Percentiles rank a stretch among this genome's conserved stretches.
These are phyloP conservation scores for Thumatha senex DNA, from an alignment of 2,888 invertebrate genomes.

Conservation along the genomic window DNA sequence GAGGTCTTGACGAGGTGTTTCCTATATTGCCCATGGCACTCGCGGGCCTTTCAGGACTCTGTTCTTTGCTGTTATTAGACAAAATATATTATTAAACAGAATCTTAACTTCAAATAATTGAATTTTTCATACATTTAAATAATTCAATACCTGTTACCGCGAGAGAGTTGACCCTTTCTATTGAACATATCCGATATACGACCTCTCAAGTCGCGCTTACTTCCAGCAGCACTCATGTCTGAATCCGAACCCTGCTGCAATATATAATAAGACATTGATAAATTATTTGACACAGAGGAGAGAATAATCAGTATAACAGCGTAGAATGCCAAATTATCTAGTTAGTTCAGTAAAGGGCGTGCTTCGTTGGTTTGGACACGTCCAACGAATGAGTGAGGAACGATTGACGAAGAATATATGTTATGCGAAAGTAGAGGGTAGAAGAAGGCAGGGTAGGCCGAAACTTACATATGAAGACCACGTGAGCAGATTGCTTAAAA, in stretches of 20 bases:
- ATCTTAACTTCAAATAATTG: background rate
- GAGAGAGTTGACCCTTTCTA: constrained; percentile 84
- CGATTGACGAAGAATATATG: too few species aligned
- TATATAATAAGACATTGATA: background rate
- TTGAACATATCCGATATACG: constrained; percentile 93
- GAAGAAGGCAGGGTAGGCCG: too few species aligned
- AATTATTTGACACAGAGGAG: too few species aligned
- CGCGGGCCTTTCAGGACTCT: constrained; percentile 67
- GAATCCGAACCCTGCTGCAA: constrained; percentile 86
- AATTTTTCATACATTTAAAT: background rate
- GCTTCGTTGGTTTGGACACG: too few species aligned
- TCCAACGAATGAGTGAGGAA: too few species aligned
- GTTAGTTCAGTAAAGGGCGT: too few species aligned
- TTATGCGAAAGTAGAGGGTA: too few species aligned
- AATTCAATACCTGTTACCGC: constrained; percentile 85
- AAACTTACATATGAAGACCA: too few species aligned
- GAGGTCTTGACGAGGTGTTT: constrained; percentile 61
- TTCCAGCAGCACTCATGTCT: constrained; percentile 87
- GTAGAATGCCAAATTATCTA: too few species aligned
- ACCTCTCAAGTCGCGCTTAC: constrained; percentile 91
- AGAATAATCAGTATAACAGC: too few species aligned
- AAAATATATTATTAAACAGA: background rate
- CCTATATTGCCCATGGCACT: constrained; percentile 53
- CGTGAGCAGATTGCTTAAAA: too few species aligned
- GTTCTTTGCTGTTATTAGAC: constrained; percentile 65